Evolutionary conservation across 2,888 invertebrate genomes (phyloP).

Genomic region (Lepidonotus clava): DNA sequence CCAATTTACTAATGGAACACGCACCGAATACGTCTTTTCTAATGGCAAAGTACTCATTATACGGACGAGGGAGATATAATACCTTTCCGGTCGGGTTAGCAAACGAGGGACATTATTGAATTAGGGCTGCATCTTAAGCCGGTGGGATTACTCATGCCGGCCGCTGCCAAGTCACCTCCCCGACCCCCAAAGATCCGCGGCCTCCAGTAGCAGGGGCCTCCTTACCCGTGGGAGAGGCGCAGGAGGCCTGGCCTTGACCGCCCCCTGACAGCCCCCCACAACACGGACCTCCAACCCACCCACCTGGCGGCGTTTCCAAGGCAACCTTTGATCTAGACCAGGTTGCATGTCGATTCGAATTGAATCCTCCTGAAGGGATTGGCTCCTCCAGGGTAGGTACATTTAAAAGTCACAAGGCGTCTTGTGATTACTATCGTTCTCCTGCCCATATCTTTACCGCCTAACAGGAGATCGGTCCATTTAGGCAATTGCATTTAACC

Average conservation of each 20-base stretch:
- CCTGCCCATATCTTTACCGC: too few relatives aligned
- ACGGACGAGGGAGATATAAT: neutral
- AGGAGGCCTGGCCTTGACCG: conserved; percentile 1
- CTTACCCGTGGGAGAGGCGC: neutral
- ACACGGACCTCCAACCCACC: neutral
- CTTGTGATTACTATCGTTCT: too few relatives aligned
- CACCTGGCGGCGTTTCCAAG: conserved; percentile 20
- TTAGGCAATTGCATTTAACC: too few relatives aligned
- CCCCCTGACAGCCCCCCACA: neutral
- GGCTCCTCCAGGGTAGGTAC: neutral
- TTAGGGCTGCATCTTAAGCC: neutral
- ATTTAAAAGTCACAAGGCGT: neutral
- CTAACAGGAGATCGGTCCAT: too few relatives aligned
- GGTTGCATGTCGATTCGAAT: neutral
- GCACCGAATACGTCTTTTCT: too few relatives aligned
- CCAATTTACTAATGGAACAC: too few relatives aligned
- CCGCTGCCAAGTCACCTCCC: neutral
- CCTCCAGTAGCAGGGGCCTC: neutral
- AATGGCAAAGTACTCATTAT: too few relatives aligned
- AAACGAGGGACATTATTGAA: conserved; percentile 15
- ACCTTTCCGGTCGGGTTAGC: neutral
- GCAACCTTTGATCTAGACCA: conserved; percentile 32
- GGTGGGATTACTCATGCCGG: conserved; percentile 23
- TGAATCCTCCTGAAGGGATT: neutral
- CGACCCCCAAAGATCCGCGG: neutral